Conservation (phyloP, 2,888 invertebrate species). For the Apoda limacodes region DNA sequence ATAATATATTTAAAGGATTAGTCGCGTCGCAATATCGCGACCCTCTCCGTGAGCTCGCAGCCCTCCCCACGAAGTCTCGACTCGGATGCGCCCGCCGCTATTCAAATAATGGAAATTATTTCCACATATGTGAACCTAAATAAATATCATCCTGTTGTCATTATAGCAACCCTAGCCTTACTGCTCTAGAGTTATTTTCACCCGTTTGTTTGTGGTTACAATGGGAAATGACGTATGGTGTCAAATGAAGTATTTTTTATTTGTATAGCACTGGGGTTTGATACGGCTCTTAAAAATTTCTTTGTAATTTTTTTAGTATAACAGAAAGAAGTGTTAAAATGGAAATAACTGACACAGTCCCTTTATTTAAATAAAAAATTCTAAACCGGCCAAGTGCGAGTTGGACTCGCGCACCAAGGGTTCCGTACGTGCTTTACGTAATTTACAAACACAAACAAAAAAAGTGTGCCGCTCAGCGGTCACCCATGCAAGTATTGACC, state of each 20-base stretch:
- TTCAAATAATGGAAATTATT: conserved; percentile 69
- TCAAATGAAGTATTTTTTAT: conserved; percentile 3
- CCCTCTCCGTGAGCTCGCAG: conserved; percentile 39
- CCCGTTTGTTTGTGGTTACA: conserved; percentile 44
- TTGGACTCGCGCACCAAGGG: too few relatives aligned
- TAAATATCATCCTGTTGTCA: conserved; percentile 62
- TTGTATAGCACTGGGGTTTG: too few relatives aligned
- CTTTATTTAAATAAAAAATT: too few relatives aligned
- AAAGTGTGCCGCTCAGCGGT: too few relatives aligned
- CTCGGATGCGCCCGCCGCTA: conserved; percentile 42
- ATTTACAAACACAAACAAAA: too few relatives aligned
- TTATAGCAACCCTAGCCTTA: conserved; percentile 51
- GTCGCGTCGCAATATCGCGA: conserved; percentile 63
- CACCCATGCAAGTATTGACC: too few relatives aligned
- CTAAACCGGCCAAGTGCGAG: too few relatives aligned
- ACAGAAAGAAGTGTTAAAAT: too few relatives aligned
- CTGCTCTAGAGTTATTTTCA: conserved; percentile 56
- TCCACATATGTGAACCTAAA: conserved; percentile 69
- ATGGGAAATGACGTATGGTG: conserved; percentile 33
- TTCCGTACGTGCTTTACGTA: too few relatives aligned
- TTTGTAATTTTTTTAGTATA: too few relatives aligned
- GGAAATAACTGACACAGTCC: too few relatives aligned
- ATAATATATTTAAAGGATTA: conserved; percentile 72
- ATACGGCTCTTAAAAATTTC: too few relatives aligned
- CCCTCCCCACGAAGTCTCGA: conserved; percentile 22